Conservation (phyloP, 2,113 vertebrate species). For the Urocolius indicus region DNA sequence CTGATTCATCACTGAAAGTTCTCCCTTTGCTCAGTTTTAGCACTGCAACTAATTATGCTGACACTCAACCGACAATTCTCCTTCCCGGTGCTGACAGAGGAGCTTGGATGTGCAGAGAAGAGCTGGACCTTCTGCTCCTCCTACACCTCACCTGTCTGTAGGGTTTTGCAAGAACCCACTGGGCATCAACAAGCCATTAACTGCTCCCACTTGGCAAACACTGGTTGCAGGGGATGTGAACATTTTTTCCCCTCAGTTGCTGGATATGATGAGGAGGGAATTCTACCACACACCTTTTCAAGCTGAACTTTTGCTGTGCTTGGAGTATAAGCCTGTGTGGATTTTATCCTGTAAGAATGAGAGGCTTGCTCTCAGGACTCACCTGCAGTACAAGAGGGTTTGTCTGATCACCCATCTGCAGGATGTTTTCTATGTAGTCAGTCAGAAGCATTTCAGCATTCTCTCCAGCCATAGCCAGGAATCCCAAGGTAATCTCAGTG, state of each 20-base stretch:
- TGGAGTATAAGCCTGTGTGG: not conserved
- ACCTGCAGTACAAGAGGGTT: constrained; percentile 86
- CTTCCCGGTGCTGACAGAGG: not conserved
- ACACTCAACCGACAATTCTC: not conserved
- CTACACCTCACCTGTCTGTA: not conserved
- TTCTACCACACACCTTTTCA: not conserved
- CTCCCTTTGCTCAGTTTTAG: not conserved
- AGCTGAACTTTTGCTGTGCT: not conserved
- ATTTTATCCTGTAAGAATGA: not conserved
- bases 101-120: not conserved
- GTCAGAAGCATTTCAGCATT: constrained; percentile 80
- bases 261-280: not conserved
- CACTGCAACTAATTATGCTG: not conserved
- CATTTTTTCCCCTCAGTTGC: not conserved
- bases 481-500: constrained; percentile 86
- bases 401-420: constrained; percentile 89
- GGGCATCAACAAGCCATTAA: not conserved
- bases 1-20: not conserved
- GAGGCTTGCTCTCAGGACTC: not conserved
- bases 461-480: constrained; percentile 89
- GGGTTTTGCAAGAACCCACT: not conserved
- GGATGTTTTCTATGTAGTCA: constrained; percentile 80
- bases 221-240: not conserved
- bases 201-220: not conserved
- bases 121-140: not conserved